A percentile compares a stretch with the other conserved stretches of the same genome.
These are phyloP conservation scores for Lottia gigantea DNA, from an alignment of 2,888 invertebrate genomes.

Conservation along the genomic window DNA sequence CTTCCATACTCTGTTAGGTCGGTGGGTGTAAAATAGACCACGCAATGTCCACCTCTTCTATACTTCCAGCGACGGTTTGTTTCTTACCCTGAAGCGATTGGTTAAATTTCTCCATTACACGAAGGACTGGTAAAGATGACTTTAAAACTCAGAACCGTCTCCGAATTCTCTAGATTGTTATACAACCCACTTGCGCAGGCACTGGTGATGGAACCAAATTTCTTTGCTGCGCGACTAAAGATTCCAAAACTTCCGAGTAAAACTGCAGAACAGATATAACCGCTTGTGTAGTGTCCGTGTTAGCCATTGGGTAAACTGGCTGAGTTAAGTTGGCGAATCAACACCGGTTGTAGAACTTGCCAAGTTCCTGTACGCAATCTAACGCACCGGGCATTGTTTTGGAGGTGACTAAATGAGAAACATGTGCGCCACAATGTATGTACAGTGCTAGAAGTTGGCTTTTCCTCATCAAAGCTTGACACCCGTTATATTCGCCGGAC, in stretches of 20 bases:
- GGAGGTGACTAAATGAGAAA: background rate
- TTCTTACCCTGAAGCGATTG: constrained; percentile 1
- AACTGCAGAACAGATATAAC: background rate
- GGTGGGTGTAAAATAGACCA: background rate
- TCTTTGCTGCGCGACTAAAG: background rate
- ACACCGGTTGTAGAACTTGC: background rate
- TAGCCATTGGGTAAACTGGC: background rate
- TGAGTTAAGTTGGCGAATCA: background rate
- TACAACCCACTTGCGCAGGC: background rate
- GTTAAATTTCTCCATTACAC: background rate
- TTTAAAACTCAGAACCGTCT: background rate
- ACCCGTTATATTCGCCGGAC: background rate
- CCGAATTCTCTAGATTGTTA: background rate
- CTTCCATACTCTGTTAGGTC: background rate
- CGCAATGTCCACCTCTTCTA: background rate
- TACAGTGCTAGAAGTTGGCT: background rate
- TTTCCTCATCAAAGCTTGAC: background rate
- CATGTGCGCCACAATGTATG: background rate
- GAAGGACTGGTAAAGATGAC: background rate
- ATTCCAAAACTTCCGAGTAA: background rate
- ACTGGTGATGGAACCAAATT: background rate
- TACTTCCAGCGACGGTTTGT: constrained; percentile 2
- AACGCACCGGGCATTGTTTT: background rate
- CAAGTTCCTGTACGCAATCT: background rate
- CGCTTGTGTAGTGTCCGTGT: background rate